Base-by-base conservation (phyloP, 2,888 invertebrate species). In the Apamea monoglypha region DNA sequence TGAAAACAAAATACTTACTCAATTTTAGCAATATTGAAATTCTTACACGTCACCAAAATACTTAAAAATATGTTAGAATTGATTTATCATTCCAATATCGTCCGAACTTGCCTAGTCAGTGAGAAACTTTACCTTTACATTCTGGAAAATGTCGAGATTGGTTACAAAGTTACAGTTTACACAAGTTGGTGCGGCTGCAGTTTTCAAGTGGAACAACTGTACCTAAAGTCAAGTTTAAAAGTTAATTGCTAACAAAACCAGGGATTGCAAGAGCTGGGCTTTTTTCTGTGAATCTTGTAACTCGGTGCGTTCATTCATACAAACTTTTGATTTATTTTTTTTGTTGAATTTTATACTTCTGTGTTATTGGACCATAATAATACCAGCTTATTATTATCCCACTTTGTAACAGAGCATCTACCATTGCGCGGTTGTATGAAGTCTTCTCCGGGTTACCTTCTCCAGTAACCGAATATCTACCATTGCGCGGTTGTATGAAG, bases 61-160 rank as follows among this genome's bases (percentile, higher is more conserved):
- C 25, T 36, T 32, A 16, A 50, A 36, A 70, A 40, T n/a, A 59
- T 40, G 29, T 32, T 25, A 18, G 2, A 59, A 69, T 61, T 61
- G 59, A 76, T 61, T 76, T 73, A 40, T 63, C 7, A 29, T 50
- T 53, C 18, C 29, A 76, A 64, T 74, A 74, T 63, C 36, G 21
- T 40, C 1, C 12, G 18, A 53, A 14, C 36, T 76, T 25, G 36
- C 7, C 12, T 16, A 47, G 50, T 3, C 29, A 29, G 6, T 25
- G 71, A 21, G 7, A 29, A 64, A 74, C 50, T 73, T 36, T 72
- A 50, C 14, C 32, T 40, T n/a, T 59, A 7, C 1, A 25, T 53
- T 53, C 76, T 5, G 53, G 6, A 44, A 76, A 53, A 29, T 64
- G 40, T 12, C 12, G 21, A 63, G 36, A 47, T 71, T 50, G 76